Percentiles rank a stretch among this genome's conserved stretches.
Evolutionary conservation across 2,888 invertebrate species (phyloP).

Genomic region (Melanophora roralis): DNA sequence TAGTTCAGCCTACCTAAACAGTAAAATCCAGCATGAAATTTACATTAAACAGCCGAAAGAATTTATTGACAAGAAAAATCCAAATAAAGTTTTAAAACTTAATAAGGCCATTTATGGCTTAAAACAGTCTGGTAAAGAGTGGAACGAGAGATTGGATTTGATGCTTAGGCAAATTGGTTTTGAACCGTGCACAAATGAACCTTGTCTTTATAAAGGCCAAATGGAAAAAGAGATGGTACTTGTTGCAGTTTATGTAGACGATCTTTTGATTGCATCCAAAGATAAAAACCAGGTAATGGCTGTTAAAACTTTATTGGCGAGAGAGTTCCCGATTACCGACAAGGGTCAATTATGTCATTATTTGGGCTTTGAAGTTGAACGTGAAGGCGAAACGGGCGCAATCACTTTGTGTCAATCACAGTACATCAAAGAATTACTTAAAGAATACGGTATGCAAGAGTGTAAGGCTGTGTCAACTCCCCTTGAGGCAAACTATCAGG

Average conservation of each 20-base stretch:
- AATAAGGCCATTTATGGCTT: no score
- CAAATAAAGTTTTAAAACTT: constrained; percentile 37
- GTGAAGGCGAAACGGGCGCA: constrained; percentile 16
- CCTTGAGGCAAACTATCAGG: no score
- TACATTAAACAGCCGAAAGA: constrained; percentile 55
- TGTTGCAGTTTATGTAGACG: neutral
- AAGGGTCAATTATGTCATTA: constrained; percentile 29
- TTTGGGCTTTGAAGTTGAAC: constrained; percentile 48
- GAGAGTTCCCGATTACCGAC: neutral
- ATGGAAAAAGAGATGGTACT: neutral
- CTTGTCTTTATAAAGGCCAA: neutral
- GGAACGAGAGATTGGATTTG: constrained; percentile 53
- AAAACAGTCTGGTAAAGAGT: constrained; percentile 39
- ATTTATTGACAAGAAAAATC: constrained; percentile 10
- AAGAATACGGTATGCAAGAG: neutral
- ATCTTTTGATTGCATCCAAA: neutral
- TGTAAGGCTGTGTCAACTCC: no score
- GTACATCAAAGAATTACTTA: neutral
- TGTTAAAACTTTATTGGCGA: neutral
- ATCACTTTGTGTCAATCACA: constrained; percentile 28
- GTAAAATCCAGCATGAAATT: constrained; percentile 45
- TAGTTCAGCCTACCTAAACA: constrained; percentile 53
- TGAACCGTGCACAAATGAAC: neutral
- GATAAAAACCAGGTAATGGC: neutral
- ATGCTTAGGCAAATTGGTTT: constrained; percentile 26